Evolutionary conservation across 30 jellyfish, hydroid and myxozoan species (phyloP).

Genomic region (Turritopsis rubra): DNA sequence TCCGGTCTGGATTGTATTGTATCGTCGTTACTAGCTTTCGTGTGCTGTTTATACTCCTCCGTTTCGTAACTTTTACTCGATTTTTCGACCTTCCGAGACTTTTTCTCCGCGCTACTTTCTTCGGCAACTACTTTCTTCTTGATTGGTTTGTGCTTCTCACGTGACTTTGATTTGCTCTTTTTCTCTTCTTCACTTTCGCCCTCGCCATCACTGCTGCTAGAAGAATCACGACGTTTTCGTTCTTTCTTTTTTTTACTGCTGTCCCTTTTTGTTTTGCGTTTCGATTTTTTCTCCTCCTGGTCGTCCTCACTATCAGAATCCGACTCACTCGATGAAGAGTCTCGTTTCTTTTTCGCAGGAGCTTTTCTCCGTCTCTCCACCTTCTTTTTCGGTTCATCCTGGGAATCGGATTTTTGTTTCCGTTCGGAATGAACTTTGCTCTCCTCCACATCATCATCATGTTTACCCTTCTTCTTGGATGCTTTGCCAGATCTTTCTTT

Average conservation of each 20-base stretch:
- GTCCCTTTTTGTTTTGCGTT: background rate
- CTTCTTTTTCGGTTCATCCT: background rate
- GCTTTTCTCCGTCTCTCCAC: background rate
- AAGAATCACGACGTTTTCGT: background rate
- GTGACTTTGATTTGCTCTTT: constrained; percentile 8
- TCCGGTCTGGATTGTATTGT: background rate
- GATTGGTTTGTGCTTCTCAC: background rate
- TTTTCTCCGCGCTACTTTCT: background rate
- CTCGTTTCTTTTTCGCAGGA: background rate
- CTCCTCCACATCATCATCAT: constrained; percentile 3
- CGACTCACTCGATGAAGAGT: background rate
- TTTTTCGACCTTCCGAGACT: background rate
- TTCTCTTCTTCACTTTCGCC: constrained; percentile 16
- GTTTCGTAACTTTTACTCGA: background rate
- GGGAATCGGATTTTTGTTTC: background rate
- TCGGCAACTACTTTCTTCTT: background rate
- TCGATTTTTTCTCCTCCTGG: background rate
- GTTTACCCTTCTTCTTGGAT: background rate
- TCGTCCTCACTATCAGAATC: constrained; percentile 13
- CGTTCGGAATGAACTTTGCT: background rate
- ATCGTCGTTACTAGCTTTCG: background rate
- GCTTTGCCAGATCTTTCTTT: constrained; percentile 16
- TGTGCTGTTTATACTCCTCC: background rate
- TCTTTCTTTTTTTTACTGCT: background rate
- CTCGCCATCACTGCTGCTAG: constrained; percentile 8